Evolutionary conservation across 2,888 invertebrate species (phyloP).

Genomic region (Caenorhabditis plicata): DNA sequence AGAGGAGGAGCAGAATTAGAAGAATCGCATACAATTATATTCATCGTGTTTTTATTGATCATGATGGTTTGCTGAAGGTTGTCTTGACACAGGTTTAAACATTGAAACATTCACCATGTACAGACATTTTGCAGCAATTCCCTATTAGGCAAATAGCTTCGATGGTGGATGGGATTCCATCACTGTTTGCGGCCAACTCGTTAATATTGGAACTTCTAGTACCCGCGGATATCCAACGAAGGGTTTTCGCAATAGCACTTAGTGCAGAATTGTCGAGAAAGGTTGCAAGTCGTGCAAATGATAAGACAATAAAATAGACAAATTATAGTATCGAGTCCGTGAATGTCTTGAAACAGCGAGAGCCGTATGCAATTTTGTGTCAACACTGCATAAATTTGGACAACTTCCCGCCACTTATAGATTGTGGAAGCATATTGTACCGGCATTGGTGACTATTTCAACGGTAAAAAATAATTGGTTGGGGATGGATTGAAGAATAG

Average conservation of each 20-base stretch:
- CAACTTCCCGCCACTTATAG: slow-evolving; percentile 17
- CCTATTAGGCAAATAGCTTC: slow-evolving; percentile 31
- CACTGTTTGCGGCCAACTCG: slow-evolving; percentile 26
- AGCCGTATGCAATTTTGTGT: slow-evolving; percentile 25
- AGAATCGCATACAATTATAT: slow-evolving; percentile 34
- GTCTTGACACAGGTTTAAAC: slow-evolving; percentile 27
- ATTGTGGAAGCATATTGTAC: slow-evolving; percentile 30
- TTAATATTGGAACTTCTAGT: slow-evolving; percentile 27
- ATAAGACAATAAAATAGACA: neutral
- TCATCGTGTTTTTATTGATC: slow-evolving; percentile 34
- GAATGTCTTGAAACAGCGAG: slow-evolving; percentile 20
- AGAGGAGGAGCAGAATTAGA: slow-evolving; percentile 15
- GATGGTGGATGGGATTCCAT: slow-evolving; percentile 36
- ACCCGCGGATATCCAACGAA: slow-evolving; percentile 21
- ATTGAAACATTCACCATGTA: neutral
- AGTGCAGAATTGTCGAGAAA: slow-evolving; percentile 32
- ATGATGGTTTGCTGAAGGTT: slow-evolving; percentile 31
- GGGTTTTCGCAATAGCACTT: slow-evolving; percentile 31
- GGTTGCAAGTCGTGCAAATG: slow-evolving; percentile 3
- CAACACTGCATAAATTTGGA: slow-evolving; percentile 31
- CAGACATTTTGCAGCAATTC: slow-evolving; percentile 15
- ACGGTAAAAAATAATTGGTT: slow-evolving; percentile 1
- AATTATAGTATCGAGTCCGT: slow-evolving; percentile 35
- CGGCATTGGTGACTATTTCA: slow-evolving; percentile 14
- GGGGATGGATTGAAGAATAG: neutral